Evolutionary conservation across 2,797 vertebrate genomes (phyloP), one percentile per base, ranked within the genome.

Genomic region (Pangasius mekongensis): DNA sequence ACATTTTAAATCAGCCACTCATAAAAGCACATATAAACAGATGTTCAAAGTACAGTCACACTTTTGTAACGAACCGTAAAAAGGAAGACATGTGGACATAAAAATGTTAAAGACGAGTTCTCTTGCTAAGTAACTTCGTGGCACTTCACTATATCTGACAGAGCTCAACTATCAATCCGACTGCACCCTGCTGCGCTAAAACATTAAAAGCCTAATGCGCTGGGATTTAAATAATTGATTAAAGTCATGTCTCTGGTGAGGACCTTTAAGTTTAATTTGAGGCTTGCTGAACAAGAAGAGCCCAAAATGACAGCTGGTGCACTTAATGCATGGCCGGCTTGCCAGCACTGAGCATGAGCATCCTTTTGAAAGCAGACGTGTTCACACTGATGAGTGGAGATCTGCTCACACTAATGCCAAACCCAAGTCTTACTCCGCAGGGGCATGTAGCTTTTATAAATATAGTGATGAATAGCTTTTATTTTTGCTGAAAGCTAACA

Each of bases 141-240:
- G 82, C 80, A 81, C 60, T 86, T 89, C 85, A n/a, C 54, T 78
- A 76, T 84, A 81, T 86, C 87, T n/a, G 85, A 84, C 58, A 43
- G 76, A 82, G 60, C 62, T 67, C 69, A 36, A 87, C 82, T 27
- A 87, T 83, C 66, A 89, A 74, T 84, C 81, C 77, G 84, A 88
- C 71, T 36, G 67, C 85, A 87, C 83, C 82, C 87, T 5, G 30
- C 88, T 81, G 89, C 66, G 84, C 73, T 92, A 83, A 92, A 92
- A 92, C 92, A 93, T 91, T 92, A 91, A 92, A 91, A 86, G 89
- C 88, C 84, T 90, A 92, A 91, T 90, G 91, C 78, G 84, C 87
- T 87, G 89, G 81, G 85, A 90, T 89, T 90, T 93, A 87, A 92
- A 92, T 92, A 85, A 92, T 92, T 92, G 87, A 93, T 90, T 90